Base-by-base conservation (phyloP, 2,888 invertebrate genomes). In the Parnassius orleans region DNA sequence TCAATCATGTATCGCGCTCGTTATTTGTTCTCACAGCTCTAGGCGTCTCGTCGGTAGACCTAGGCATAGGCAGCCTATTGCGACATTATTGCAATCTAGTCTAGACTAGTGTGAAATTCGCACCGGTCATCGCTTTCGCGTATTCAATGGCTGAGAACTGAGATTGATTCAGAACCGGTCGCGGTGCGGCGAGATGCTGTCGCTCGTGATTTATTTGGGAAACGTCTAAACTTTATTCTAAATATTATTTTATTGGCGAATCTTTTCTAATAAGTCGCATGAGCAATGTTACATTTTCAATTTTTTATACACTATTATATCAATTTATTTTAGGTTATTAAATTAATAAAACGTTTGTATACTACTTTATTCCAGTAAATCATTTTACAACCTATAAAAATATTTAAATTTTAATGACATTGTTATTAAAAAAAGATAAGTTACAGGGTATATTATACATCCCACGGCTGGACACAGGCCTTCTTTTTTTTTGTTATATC, bases 51-150 rank as follows among this genome's bases (percentile, higher is more conserved):
- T 14, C 14, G 14, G 48, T 80, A 73, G 75, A 76, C 64, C 70
- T 75, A 76, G 76, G 67, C 69, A 75, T 75, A 76, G 76, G 67
- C 69, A 75, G 76, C 66, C 69, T 74, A 79, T 86, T 83, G 83
- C 86, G 79, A 82, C 83, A 87, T 76, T 76, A 78, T 77, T 65
- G 69, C 69, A 78, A 79, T 84, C 86, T 87, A 87, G 84, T 81
- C 87, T 81, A 86, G 82, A 84, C 80, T 80, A 87, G 90, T 90
- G 87, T 89, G 89, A 90, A 89, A 87, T 86, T 87, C 86, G 86
- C 87, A 81, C 82, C 86, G 81, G 80, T 81, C 80, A 75, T 77
- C 72, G 83, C 89, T 85, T 88, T 89, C 86, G 85, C 82, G 82
- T 77, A 81, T 84, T 87, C 84, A 86, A 87, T 86, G 81, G 77